Evolutionary conservation across 2,113 vertebrate species (phyloP), one percentile per base, ranked within the genome.

Genomic region (Phalacrocorax pelagicus): DNA sequence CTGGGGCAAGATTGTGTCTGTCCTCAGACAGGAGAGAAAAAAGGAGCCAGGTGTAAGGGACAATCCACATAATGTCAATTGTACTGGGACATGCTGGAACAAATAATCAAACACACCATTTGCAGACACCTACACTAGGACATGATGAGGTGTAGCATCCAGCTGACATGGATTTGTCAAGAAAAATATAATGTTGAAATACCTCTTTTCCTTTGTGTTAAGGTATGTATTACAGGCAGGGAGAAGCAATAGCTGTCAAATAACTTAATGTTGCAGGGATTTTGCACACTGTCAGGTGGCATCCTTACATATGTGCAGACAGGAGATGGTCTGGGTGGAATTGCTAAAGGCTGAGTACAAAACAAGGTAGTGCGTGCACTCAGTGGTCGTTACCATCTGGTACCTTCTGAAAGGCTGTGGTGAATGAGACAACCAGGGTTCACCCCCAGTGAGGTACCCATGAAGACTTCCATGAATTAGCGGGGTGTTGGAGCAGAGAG

Each of bases 201-300:
- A 30, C 23, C 27, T 87, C 34, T 29, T 83, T 72, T 63, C 40
- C 40, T 29, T 78, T 12, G 12, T 66, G 36, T 46, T 57, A 5
- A 26, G 0, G 0, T 47, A 21, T 12, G 19, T 19, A 2, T 42
- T n/a, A 8, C 20, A 38, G 47, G 58, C 47, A 80, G 57, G 38
- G 71, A 79, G 42, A 40, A 80, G 40, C 79, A 52, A 17, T 5
- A 71, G 15, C 54, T 90, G 79, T 15, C 29, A 17, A 42, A 11
- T 12, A 46, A 32, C 24, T 46, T 40, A 15, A 36, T 17, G 13
- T 12, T 81, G 52, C 65, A 61, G n/a, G 27, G 44, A 6, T 29
- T 55, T 11, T 49, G n/a, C 36, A 30, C 0, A 2, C 44, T 42
- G 57, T 26, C n/a, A 20, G 38, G 2, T 47, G 49, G 20, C 32